Conservation (phyloP, 2,888 invertebrate species). For the Vanessa cardui region DNA sequence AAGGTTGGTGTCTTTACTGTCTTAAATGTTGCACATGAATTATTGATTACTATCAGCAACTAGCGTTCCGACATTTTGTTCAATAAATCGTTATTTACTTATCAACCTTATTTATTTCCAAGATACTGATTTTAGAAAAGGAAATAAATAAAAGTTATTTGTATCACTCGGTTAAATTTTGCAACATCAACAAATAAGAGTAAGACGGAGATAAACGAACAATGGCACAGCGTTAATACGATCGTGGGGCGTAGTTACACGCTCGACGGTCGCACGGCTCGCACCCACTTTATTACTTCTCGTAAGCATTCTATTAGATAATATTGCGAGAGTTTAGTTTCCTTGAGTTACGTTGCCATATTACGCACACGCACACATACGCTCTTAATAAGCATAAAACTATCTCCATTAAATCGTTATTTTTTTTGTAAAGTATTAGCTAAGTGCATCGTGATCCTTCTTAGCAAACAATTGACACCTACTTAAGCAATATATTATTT, state of each 20-base stretch:
- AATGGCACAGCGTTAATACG: neutral
- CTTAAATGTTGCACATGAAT: neutral
- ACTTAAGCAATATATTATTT: too few relatives aligned
- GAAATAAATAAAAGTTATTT: too few relatives aligned
- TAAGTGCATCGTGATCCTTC: constrained; percentile 39
- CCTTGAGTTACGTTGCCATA: constrained; percentile 62
- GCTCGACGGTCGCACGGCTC: neutral
- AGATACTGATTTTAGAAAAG: too few relatives aligned
- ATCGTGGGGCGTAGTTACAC: neutral
- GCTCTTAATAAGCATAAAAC: too few relatives aligned
- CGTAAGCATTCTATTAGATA: constrained; percentile 59
- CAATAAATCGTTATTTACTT: too few relatives aligned
- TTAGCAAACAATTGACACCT: neutral
- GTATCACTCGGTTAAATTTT: too few relatives aligned
- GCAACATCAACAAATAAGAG: too few relatives aligned
- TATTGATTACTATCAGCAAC: neutral
- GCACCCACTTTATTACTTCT: constrained; percentile 27
- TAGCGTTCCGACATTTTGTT: too few relatives aligned
- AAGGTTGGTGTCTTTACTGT: constrained; percentile 29
- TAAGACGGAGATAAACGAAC: too few relatives aligned
- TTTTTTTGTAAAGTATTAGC: constrained; percentile 46
- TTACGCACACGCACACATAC: constrained; percentile 3
- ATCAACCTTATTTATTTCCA: too few relatives aligned
- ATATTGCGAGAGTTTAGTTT: constrained; percentile 62
- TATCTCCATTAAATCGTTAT: too few relatives aligned